Evolutionary conservation across 2,113 vertebrate genomes (phyloP), one percentile per base, ranked within the genome.

Genomic region (Epinephelus fuscoguttatus): DNA sequence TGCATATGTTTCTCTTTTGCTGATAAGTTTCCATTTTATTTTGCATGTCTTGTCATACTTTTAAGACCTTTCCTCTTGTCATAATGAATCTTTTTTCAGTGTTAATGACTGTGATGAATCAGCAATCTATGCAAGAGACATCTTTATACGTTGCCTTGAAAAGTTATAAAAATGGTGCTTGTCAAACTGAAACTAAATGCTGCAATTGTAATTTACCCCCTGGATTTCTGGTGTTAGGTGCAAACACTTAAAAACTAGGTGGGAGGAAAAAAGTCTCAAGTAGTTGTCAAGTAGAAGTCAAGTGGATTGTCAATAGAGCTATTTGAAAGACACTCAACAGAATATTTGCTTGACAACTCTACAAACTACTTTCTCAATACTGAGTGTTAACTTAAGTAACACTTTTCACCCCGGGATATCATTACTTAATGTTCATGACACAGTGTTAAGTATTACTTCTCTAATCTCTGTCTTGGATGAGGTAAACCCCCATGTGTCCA

Each of bases 261-360:
- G 14, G 59, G 50, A 60, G 55, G 37, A 21, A 25, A 67, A 83
- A 45, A 82, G 30, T 42, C 4, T 56, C 27, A 50, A 75, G 27
- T 27, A 7, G 19, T n/a, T 59, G 64, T 61, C 18, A 56, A 70
- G 23, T 62, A 64, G 19, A 75, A 67, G 37, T 71, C 53, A 78
- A 55, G 47, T 27, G 37, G 27, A 45, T 30, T 40, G 25, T 66
- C 23, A 75, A 70, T 30, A 66, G n/a, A 27, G 1, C 4, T 23
- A 66, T n/a, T 25, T 57, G 17, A 76, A 66, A 55, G 57, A 52
- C 40, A 73, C 14, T 67, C 33, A 69, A 10, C 33, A 33, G 50
- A 61, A 76, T 66, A 77, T 82, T 72, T 82, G 21, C 40, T 63
- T 19, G 23, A 30, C 61, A 76, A 53, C 23, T 62, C 21, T 10